Percentiles rank a stretch among this genome's conserved stretches.
Evolutionary conservation across 1,140 invertebrate species (phyloP).

Genomic region (Apis laboriosa): DNA sequence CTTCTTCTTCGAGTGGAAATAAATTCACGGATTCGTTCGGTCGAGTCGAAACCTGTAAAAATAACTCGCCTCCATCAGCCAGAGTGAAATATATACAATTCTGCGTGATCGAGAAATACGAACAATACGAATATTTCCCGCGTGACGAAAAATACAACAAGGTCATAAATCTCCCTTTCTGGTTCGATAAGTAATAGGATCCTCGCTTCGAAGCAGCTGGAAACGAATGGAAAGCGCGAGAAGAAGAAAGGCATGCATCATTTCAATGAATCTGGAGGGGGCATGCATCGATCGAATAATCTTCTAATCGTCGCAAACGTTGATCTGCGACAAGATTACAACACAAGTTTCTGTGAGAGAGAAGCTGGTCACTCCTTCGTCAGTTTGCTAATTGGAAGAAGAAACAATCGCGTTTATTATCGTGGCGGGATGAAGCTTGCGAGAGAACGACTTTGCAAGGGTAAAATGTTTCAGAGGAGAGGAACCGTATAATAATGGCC

Average conservation of each 20-base stretch:
- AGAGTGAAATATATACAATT: not conserved
- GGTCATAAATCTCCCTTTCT: conserved; percentile 60
- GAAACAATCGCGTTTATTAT: conserved; percentile 64
- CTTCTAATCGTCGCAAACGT: too few species aligned
- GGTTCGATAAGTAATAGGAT: conserved; percentile 57
- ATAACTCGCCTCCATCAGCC: not conserved
- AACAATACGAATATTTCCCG: not conserved
- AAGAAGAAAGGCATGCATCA: not conserved
- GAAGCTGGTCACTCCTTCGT: not conserved
- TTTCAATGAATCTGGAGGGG: not conserved
- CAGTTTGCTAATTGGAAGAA: not conserved
- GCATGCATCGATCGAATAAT: not conserved
- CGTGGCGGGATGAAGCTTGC: conserved; percentile 14
- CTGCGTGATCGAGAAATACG: not conserved
- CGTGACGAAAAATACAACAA: conserved; percentile 35
- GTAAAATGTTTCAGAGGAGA: conserved; percentile 53
- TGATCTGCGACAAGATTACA: too few species aligned
- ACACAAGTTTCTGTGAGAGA: too few species aligned
- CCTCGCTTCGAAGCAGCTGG: conserved; percentile 47
- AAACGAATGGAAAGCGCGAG: not conserved
- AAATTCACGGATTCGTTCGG: not conserved
- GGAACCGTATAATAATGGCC: conserved; percentile 31
- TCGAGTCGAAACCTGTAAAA: conserved; percentile 3
- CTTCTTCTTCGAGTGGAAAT: not conserved
- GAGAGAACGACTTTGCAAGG: conserved; percentile 42